phyloP scores from a whole-genome alignment of 2,797 vertebrate species.

The Clangula hyemalis region DNA sequence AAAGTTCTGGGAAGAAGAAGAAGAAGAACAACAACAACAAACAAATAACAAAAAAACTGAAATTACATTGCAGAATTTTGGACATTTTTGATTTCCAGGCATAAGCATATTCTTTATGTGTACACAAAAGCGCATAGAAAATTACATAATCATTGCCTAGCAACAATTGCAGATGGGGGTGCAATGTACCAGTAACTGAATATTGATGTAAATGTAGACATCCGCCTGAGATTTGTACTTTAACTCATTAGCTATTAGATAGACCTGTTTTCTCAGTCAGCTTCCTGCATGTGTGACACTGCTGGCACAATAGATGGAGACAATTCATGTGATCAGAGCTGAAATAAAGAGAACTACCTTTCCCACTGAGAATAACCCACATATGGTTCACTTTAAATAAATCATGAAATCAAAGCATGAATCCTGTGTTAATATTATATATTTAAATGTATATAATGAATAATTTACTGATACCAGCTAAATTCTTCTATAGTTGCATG shows the following conservation, averaged over 20 bases:
- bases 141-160: neutral
- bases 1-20: neutral
- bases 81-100: neutral
- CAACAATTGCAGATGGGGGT: neutral
- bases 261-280: neutral
- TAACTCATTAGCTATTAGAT: neutral
- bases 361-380: neutral
- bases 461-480: neutral
- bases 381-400: neutral
- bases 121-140: neutral
- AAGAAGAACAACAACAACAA: too few species aligned
- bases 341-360: neutral
- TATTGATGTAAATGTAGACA: neutral
- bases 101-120: neutral
- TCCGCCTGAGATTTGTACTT: neutral
- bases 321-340: too few species aligned
- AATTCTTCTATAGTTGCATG: neutral
- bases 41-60: neutral
- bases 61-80: neutral
- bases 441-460: neutral
- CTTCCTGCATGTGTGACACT: fast-evolving
- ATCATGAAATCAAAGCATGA: neutral
- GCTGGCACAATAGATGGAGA: neutral
- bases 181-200: neutral
- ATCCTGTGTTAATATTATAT: neutral